phyloP scores from a whole-genome alignment of 2,888 invertebrate species.

The Cyaniris semiargus region DNA sequence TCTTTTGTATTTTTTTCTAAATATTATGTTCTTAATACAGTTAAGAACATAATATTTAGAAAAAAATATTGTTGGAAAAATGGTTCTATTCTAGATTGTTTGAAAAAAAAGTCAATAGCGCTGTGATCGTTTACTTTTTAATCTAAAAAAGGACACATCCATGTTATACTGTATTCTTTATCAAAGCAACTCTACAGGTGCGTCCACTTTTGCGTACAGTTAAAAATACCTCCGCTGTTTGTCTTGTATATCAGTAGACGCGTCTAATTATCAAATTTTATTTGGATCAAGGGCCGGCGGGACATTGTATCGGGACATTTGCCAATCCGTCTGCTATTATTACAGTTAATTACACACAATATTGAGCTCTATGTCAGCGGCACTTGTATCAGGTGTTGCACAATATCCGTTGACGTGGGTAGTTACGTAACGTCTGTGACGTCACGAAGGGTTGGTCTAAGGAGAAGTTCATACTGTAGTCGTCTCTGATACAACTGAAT shows the following conservation, averaged over 20 bases:
- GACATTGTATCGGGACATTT: constrained; percentile 66
- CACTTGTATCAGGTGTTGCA: constrained; percentile 50
- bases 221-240: constrained; percentile 3
- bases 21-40: no score
- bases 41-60: no score
- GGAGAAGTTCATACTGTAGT: neutral
- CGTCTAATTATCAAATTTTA: constrained; percentile 46
- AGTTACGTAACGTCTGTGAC: constrained; percentile 47
- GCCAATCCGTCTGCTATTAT: constrained; percentile 70
- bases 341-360: constrained; percentile 51
- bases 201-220: neutral
- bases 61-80: no score
- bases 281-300: constrained; percentile 70
- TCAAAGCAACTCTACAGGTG: neutral
- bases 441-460: constrained; percentile 38
- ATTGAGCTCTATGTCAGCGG: constrained; percentile 43
- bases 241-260: constrained; percentile 38
- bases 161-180: no score
- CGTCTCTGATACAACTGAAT: neutral
- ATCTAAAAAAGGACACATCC: neutral
- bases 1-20: no score
- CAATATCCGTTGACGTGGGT: constrained; percentile 45
- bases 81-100: no score
- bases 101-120: no score
- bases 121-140: neutral